Base-by-base conservation (phyloP, 2,888 invertebrate genomes). In the Ectropis crepuscularia region DNA sequence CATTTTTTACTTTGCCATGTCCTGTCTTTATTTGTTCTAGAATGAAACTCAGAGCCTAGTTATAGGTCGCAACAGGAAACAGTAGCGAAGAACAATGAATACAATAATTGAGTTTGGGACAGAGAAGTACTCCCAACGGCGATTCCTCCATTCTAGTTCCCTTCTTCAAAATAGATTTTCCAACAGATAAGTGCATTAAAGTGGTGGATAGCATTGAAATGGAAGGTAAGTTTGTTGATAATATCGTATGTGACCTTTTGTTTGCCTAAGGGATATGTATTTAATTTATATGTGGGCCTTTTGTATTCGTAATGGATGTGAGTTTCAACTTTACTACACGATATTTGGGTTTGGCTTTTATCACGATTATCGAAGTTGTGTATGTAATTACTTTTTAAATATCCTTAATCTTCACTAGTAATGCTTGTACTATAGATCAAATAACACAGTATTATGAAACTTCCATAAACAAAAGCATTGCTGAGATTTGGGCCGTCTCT, bases 91-190 rank as follows among this genome's bases (percentile, higher is more conserved):
- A 70, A 70, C 70, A 72, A 72, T 66, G 67, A 68, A 73, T 74
- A 71, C 63, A 74, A 76, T 82, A 83, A 83, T 82, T 75, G 76
- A 77, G 74, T 79, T 78, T 76, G 74, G 67, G 70, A 76, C 75
- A 75, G 69, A 73, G 63, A 64, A 68, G 59, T 43, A 61, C 55
- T 55, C 68, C 67, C 70, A 61, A 64, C 66, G 58, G 58, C 72
- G 60, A 74, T 67, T 65, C 74, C 75, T 74, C 72, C 68, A 77
- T 77, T 77, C 49, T 37, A 10, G 51, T 61, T 46, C 53, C 71
- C 49, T 57, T 67, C 51, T 46, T 11, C 57, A 39, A 60, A 60
- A 60, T 64, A 60, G 64, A 60, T 64, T 64, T 43, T 36, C 43
- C 6, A 42, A 46, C 38, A 62, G 57, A 60, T 64, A 64, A 53